Conservation (phyloP, 2,113 vertebrate species). For the Rhabdomys dilectus region DNA sequence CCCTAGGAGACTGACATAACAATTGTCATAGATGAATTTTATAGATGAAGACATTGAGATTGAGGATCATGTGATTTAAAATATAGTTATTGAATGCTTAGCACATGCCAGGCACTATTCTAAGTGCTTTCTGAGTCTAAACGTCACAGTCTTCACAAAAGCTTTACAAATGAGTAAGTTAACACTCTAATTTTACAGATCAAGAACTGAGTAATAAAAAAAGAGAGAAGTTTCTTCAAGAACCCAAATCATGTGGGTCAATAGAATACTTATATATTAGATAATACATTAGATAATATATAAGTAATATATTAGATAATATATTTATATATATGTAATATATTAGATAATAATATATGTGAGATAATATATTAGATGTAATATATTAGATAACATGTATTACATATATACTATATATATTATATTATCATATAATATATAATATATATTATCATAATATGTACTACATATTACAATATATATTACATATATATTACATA, state of each 20-base stretch:
- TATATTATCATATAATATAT: no score
- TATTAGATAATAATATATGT: no score
- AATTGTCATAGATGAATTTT: background rate
- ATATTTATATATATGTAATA: no score
- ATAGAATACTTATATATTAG: background rate
- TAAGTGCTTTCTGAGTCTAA: background rate
- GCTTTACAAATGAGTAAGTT: background rate
- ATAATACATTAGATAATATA: no score
- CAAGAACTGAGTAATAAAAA: background rate
- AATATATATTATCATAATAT: no score
- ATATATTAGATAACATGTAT: no score
- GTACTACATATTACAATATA: no score
- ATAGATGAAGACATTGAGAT: constrained; percentile 7
- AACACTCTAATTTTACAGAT: background rate
- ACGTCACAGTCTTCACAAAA: background rate
- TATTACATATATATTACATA: no score
- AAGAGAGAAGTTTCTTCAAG: background rate
- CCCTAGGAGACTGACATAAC: background rate
- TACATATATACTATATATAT: no score
- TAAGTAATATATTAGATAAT: no score
- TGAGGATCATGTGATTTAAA: background rate
- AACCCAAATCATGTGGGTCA: background rate
- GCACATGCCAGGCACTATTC: background rate
- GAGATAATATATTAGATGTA: no score
- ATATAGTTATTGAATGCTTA: background rate